Conservation (phyloP, 2,888 invertebrate genomes). For the Stegana nigrithorax region DNA sequence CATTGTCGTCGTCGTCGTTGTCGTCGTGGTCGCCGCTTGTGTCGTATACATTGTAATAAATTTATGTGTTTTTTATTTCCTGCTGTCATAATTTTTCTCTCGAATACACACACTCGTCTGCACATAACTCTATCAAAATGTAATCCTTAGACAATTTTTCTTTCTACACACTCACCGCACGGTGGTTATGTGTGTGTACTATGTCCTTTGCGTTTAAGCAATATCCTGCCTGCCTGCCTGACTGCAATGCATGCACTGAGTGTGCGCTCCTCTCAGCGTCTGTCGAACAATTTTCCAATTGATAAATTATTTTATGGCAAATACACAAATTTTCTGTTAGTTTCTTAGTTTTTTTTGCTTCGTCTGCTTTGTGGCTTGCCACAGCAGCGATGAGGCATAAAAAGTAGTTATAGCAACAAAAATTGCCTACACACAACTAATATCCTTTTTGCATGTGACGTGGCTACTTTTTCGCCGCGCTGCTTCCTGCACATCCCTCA, state of each 20-base stretch:
- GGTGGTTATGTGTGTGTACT: not conserved
- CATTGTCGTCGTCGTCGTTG: not conserved
- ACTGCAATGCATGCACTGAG: too few species aligned
- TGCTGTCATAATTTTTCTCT: slow-evolving; percentile 61
- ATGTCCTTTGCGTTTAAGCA: not conserved
- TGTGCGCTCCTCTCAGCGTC: slow-evolving; percentile 9
- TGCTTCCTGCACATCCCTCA: slow-evolving; percentile 44
- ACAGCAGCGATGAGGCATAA: slow-evolving; percentile 13
- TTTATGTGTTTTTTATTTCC: slow-evolving; percentile 62
- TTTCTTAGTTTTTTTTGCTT: slow-evolving; percentile 19
- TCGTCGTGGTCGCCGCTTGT: slow-evolving; percentile 41
- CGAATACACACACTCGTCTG: slow-evolving; percentile 46
- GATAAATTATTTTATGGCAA: slow-evolving; percentile 61
- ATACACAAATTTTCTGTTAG: slow-evolving; percentile 56
- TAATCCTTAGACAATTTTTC: slow-evolving; percentile 20
- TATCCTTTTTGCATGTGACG: slow-evolving; percentile 14
- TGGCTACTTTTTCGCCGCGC: not conserved
- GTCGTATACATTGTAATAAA: slow-evolving; percentile 58
- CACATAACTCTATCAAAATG: slow-evolving; percentile 19
- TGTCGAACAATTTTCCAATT: slow-evolving; percentile 56
- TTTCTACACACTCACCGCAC: slow-evolving; percentile 2
- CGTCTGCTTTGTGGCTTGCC: slow-evolving; percentile 36
- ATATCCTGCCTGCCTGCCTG: not conserved
- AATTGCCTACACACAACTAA: slow-evolving; percentile 28
- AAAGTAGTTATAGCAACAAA: slow-evolving; percentile 7